Conservation (phyloP, 1,140 invertebrate species). For the Phymorhynchus buccinoides region DNA sequence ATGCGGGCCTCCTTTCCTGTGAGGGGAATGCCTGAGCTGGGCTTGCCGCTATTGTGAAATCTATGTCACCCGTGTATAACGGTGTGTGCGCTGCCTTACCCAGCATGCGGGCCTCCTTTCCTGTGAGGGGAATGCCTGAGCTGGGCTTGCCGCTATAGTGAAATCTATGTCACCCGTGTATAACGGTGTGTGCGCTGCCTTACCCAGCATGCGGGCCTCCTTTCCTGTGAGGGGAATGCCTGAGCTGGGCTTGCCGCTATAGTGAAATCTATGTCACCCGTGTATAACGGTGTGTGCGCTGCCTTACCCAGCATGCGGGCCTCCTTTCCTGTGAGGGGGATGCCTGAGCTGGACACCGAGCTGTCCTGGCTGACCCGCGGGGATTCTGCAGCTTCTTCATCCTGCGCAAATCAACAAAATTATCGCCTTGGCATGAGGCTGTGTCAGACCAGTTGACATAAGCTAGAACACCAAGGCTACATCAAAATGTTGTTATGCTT, state of each 20-base stretch:
- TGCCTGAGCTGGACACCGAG: constrained; percentile 58
- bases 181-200: background rate
- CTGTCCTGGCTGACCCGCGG: constrained; percentile 25
- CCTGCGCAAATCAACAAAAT: too few relatives aligned
- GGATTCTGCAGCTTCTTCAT: background rate
- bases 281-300: background rate
- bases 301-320: constrained; percentile 72
- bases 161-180: background rate
- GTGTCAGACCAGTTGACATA: too few relatives aligned
- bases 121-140: constrained; percentile 57
- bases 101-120: too few relatives aligned
- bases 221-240: constrained; percentile 69
- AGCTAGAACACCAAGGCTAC: too few relatives aligned
- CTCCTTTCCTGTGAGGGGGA: constrained; percentile 71
- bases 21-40: constrained; percentile 57
- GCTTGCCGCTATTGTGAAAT: constrained; percentile 50
- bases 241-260: constrained; percentile 55
- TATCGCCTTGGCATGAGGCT: too few relatives aligned
- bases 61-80: too few relatives aligned
- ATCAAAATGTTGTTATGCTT: too few relatives aligned
- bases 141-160: constrained; percentile 55
- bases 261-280: too few relatives aligned
- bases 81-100: too few relatives aligned
- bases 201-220: constrained; percentile 74
- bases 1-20: too few relatives aligned